Base-by-base conservation (phyloP, 2,113 vertebrate genomes). In the Pachycephala philippinensis region DNA sequence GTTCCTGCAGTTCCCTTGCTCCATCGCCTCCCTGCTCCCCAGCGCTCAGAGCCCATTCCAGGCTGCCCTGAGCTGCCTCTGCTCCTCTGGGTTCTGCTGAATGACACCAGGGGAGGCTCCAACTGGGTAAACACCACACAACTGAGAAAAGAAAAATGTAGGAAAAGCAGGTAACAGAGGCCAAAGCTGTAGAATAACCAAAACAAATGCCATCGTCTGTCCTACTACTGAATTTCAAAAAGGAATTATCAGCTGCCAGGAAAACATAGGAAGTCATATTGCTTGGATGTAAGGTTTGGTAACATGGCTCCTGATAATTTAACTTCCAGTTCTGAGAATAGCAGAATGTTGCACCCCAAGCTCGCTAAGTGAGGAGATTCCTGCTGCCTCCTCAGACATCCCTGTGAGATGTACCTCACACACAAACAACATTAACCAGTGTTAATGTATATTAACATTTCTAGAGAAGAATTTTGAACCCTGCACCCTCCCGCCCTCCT, bases 41-140 rank as follows among this genome's bases (percentile, higher is more conserved):
- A 9, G 28, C 0, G 0, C 72, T 35, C 21, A 13, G 40, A 74
- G 23, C 64, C 49, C 27, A 1, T 31, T 23, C 52, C 13, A 16
- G 42, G 72, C 47, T 68, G 74, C 42, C 61, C 71, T 23, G 10
- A 66, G 65, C 49, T 61, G 60, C 33, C 52, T 30, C 56, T 9
- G 57, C 84, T 64, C 37, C 17, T 2, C 61, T 45, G 57, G 21
- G 4, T 15, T 80, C n/a, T 69, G 78, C 84, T 50, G 28, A 30
- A 26, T 68, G 88, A 28, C 74, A 20, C 49, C 74, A 59, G 53
- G 68, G 44, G 11, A 87, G 49, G 50, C 23, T 20, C 81, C 69
- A 81, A 26, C 80, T 57, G 65, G n/a, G 28, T 21, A 13, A 60
- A 39, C 47, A 9, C 30, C 31, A 1, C 19, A 4, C 37, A 20